Conservation (phyloP, 2,113 vertebrate genomes). For the Numida meleagris region DNA sequence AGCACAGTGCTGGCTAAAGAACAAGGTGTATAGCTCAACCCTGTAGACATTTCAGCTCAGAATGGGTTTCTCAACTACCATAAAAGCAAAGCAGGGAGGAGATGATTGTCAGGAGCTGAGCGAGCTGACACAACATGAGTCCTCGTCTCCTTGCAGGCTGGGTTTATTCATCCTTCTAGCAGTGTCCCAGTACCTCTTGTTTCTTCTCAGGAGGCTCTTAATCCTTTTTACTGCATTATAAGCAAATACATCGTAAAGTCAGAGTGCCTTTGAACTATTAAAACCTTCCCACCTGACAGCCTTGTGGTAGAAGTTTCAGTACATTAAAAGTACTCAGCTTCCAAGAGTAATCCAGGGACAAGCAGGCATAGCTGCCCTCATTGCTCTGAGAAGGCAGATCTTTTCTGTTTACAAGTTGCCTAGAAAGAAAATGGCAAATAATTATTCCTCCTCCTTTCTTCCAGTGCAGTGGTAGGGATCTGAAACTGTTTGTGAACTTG, state of each 20-base stretch:
- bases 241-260: neutral
- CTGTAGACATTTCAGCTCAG: neutral
- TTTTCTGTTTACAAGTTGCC: neutral
- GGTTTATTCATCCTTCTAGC: neutral
- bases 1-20: neutral
- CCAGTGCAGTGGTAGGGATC: neutral
- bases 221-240: neutral
- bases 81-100: neutral
- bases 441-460: neutral
- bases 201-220: neutral
- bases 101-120: neutral
- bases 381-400: neutral
- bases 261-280: neutral
- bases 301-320: neutral
- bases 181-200: neutral
- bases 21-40: neutral
- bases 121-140: neutral
- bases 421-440: neutral
- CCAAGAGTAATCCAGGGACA: neutral
- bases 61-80: neutral
- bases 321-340: neutral
- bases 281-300: neutral
- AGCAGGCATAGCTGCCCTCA: neutral
- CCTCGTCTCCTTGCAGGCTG: neutral
- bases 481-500: neutral